phyloP scores from a whole-genome alignment of 2,797 vertebrate genomes.

The Molossus molossus region DNA sequence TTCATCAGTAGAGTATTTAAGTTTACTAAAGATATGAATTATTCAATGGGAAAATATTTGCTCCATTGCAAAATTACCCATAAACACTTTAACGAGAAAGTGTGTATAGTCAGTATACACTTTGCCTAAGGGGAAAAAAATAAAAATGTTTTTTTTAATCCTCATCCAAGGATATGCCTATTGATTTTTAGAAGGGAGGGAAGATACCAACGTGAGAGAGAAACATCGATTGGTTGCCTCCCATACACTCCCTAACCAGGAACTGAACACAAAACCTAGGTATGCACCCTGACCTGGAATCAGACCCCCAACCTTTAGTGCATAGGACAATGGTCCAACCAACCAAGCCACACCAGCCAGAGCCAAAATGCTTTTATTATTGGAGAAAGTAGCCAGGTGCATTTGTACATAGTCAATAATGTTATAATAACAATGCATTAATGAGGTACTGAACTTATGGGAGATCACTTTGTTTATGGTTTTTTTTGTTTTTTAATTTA shows the following conservation, averaged over 20 bases:
- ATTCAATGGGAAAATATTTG: background rate
- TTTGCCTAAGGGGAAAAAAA: background rate
- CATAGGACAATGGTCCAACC: background rate
- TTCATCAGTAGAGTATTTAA: background rate
- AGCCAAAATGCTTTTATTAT: background rate
- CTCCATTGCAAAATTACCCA: background rate
- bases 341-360: background rate
- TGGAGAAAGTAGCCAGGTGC: background rate
- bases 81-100: background rate
- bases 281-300: background rate
- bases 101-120: background rate
- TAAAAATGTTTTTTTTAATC: background rate
- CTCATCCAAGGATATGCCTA: background rate
- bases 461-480: background rate
- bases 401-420: background rate
- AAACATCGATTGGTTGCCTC: background rate
- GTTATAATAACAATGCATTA: background rate
- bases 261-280: no score
- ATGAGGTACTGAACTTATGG: background rate
- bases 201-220: background rate
- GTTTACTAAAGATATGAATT: background rate
- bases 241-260: background rate
- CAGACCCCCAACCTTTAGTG: background rate
- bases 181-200: background rate
- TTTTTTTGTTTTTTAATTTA: no score